A percentile compares a stretch with the other conserved stretches of the same genome.
phyloP scores from a whole-genome alignment of 2,797 vertebrate genomes.

The Tokudaia tokunoshimensis region DNA sequence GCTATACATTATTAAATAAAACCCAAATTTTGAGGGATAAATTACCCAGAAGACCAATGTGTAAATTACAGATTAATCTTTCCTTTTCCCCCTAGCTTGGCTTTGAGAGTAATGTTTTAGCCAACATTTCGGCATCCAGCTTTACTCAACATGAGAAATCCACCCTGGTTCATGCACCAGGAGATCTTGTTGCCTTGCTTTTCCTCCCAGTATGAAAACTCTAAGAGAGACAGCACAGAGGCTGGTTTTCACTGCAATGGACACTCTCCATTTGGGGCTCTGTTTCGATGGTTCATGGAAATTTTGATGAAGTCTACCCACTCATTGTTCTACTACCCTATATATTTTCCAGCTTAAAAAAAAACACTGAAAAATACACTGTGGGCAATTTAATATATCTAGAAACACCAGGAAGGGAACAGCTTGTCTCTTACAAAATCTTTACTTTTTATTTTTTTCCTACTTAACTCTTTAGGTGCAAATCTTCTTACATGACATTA shows the following conservation, averaged over 20 bases:
- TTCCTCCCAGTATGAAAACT: constrained; percentile 40
- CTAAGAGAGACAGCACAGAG: constrained; percentile 40
- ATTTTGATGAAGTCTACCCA: neutral
- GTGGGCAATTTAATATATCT: neutral
- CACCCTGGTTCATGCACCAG: constrained; percentile 51
- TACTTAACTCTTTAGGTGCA: constrained; percentile 23
- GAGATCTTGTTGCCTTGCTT: constrained; percentile 60
- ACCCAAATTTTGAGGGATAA: constrained; percentile 67
- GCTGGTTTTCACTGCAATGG: constrained; percentile 25
- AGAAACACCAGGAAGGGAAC: constrained; percentile 11
- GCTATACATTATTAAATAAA: constrained; percentile 75
- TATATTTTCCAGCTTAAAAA: constrained; percentile 51
- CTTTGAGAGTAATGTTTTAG: constrained; percentile 59
- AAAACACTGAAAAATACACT: neutral
- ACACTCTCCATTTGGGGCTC: constrained; percentile 49
- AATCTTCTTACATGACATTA: constrained; percentile 18
- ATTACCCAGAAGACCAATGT: constrained; percentile 68
- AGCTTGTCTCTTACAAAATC: neutral
- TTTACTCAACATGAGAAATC: constrained; percentile 57
- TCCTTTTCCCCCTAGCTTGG: constrained; percentile 12
- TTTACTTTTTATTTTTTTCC: constrained; percentile 48
- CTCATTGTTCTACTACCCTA: neutral
- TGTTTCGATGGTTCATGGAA: constrained; percentile 20
- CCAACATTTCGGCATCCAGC: constrained; percentile 46
- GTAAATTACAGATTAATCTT: constrained; percentile 77